A percentile compares a stretch with the other conserved stretches of the same genome.
These are phyloP conservation scores for Labeo catla DNA, from an alignment of 2,113 vertebrate genomes.

Conservation along the genomic window DNA sequence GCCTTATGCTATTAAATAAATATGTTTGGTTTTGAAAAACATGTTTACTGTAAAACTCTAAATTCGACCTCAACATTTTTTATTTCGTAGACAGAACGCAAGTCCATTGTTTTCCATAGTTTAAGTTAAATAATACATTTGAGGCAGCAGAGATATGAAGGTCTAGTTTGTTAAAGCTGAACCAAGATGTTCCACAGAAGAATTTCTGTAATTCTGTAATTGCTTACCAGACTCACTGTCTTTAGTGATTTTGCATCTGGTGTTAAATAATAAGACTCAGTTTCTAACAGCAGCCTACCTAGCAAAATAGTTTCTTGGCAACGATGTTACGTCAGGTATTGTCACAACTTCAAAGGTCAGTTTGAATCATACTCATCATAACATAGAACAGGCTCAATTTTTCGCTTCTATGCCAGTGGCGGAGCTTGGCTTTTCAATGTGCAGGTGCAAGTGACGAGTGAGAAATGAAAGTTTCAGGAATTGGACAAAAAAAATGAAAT, in stretches of 20 bases:
- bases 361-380: background rate
- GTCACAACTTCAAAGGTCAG: slow-evolving; percentile 34
- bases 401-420: background rate
- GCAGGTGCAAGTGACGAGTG: background rate
- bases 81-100: background rate
- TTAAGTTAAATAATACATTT: background rate
- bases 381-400: slow-evolving; percentile 17
- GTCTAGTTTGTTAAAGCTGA: background rate
- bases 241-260: background rate
- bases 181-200: background rate
- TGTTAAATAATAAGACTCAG: background rate
- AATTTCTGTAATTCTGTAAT: background rate
- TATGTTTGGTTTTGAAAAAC: background rate
- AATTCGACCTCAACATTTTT: background rate
- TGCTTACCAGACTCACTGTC: background rate
- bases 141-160: background rate
- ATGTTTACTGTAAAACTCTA: background rate
- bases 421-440: background rate
- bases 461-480: background rate
- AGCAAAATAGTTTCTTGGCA: slow-evolving; percentile 21
- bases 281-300: background rate
- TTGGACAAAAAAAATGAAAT: background rate
- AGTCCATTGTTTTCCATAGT: background rate
- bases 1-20: background rate
- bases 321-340: slow-evolving; percentile 6